A percentile compares a stretch with the other conserved stretches of the same genome.
Evolutionary conservation across 2,113 vertebrate genomes (phyloP).

Genomic region (Anguilla japonica): DNA sequence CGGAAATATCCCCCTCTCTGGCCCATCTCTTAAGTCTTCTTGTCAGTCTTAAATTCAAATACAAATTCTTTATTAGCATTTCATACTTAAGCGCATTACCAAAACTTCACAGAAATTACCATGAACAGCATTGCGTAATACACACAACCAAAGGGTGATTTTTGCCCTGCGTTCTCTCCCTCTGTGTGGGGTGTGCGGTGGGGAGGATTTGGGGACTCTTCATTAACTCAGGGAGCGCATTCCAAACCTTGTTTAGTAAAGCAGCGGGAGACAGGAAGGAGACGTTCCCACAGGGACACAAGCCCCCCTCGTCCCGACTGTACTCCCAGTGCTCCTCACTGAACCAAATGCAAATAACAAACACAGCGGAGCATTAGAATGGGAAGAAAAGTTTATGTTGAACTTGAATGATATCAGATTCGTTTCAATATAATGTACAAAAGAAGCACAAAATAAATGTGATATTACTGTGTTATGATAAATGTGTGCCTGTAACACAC

Average conservation of each 20-base stretch:
- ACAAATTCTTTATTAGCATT: background rate
- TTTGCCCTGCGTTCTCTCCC: background rate
- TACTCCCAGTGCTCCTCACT: background rate
- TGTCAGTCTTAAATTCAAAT: background rate
- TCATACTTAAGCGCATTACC: too few species aligned
- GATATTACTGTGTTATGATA: background rate
- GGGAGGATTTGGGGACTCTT: conserved; percentile 68
- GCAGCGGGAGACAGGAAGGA: conserved; percentile 22
- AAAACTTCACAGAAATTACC: background rate
- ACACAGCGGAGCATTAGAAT: too few species aligned
- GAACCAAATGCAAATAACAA: too few species aligned
- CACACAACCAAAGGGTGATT: background rate
- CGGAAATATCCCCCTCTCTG: background rate
- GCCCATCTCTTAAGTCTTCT: background rate
- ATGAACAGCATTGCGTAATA: background rate
- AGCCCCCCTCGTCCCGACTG: background rate
- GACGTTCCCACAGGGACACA: background rate
- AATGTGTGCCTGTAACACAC: background rate
- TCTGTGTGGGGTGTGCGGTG: conserved; percentile 49
- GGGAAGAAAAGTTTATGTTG: too few species aligned
- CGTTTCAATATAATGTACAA: background rate
- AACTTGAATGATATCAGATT: background rate
- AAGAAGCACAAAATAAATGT: background rate
- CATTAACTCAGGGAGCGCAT: conserved; percentile 72
- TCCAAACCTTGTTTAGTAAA: conserved; percentile 80